phyloP scores from a whole-genome alignment of 2,797 vertebrate species.

The Clarias laeviceps region DNA sequence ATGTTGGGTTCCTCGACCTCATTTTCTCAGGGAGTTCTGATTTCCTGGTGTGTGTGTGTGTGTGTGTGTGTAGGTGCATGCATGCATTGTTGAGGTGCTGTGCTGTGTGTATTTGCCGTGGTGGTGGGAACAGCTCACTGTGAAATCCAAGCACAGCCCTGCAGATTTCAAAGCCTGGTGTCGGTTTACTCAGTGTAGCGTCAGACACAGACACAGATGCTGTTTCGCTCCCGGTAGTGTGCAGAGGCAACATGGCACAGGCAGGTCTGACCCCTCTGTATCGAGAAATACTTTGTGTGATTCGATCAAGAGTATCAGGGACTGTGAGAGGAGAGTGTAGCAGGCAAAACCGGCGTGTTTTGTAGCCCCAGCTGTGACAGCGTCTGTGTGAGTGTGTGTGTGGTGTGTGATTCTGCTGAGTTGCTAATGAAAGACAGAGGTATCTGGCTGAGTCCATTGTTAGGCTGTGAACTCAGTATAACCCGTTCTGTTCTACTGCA shows the following conservation, averaged over 20 bases:
- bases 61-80: slow-evolving; percentile 1
- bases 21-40: slow-evolving; percentile 4
- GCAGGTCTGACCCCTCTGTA: neutral
- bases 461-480: slow-evolving; percentile 49
- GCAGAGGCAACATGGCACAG: neutral
- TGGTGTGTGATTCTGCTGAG: slow-evolving; percentile 43
- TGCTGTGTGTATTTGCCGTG: slow-evolving; percentile 1
- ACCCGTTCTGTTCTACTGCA: slow-evolving; percentile 47
- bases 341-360: slow-evolving; percentile 12
- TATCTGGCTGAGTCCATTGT: slow-evolving; percentile 48
- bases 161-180: slow-evolving; percentile 43
- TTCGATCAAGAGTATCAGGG: slow-evolving; percentile 3
- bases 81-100: slow-evolving; percentile 20
- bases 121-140: slow-evolving; percentile 25
- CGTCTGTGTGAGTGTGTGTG: slow-evolving; percentile 23
- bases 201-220: neutral
- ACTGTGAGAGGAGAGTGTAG: neutral
- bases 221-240: neutral
- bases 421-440: slow-evolving; percentile 53
- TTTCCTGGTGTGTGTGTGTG: neutral
- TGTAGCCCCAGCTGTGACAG: slow-evolving; percentile 27
- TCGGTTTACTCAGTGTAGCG: slow-evolving; percentile 42
- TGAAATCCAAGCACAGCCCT: slow-evolving; percentile 44
- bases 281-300: neutral
- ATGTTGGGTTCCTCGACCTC: neutral